Evolutionary conservation across 2,888 invertebrate genomes (phyloP).

Genomic region (Caradrina clavipalpis): DNA sequence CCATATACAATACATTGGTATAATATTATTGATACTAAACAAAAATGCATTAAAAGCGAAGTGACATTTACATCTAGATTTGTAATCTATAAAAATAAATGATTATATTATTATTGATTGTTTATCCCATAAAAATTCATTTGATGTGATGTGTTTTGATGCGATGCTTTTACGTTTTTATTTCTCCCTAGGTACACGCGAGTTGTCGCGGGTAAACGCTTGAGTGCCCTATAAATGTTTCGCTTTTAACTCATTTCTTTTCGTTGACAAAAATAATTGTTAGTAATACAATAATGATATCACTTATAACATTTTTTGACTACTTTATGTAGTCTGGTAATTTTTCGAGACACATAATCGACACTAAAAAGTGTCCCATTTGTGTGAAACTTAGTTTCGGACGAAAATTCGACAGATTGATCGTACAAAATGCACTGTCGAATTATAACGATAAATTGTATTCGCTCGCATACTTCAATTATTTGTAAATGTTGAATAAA

Average conservation of each 20-base stretch:
- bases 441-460: neutral
- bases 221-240: neutral
- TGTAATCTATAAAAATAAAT: neutral
- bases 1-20: constrained; percentile 17
- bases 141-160: neutral
- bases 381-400: neutral
- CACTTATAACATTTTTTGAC: neutral
- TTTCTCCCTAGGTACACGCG: too few relatives aligned
- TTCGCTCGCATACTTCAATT: neutral
- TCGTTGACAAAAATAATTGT: neutral
- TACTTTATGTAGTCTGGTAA: neutral
- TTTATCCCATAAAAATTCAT: neutral
- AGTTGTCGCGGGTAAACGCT: neutral
- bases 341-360: neutral
- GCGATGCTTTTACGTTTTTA: neutral
- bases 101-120: neutral
- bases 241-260: neutral
- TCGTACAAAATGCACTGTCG: constrained; percentile 10
- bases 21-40: neutral
- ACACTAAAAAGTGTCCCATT: neutral
- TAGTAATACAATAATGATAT: neutral
- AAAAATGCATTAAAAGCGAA: neutral
- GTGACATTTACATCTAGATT: neutral
- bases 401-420: neutral
- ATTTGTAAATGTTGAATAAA: constrained; percentile 21